phyloP scores from a whole-genome alignment of 2,113 vertebrate species.

The Gyps fulvus region DNA sequence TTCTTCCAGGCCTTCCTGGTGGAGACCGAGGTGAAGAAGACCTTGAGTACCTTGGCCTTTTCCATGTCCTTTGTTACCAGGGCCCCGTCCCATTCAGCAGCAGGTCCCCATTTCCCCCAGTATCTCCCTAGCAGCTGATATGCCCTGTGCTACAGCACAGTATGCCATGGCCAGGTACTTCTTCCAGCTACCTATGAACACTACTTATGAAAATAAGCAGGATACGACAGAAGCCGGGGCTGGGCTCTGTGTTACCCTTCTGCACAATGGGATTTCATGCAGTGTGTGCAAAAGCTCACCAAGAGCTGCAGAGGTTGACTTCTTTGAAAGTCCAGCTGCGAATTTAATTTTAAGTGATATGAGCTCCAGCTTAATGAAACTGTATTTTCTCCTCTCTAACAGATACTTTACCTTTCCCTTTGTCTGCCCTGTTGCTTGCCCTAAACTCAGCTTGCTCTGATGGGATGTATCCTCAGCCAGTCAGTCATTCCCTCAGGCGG shows the following conservation, averaged over 20 bases:
- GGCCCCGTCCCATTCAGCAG: background rate
- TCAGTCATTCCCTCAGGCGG: slow-evolving; percentile 36
- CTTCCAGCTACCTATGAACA: background rate
- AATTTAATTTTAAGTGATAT: slow-evolving; percentile 18
- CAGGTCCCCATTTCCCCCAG: background rate
- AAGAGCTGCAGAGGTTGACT: background rate
- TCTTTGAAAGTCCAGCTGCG: slow-evolving; percentile 3
- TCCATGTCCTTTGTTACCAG: background rate
- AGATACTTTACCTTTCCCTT: slow-evolving; percentile 1
- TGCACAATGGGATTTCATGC: background rate
- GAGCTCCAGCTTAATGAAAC: background rate
- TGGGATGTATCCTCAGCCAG: background rate
- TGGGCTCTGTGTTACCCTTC: background rate
- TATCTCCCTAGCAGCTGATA: background rate
- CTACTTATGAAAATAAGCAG: background rate
- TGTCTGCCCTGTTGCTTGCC: slow-evolving; percentile 1
- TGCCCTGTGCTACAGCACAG: background rate
- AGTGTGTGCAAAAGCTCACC: background rate
- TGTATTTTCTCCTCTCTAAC: background rate
- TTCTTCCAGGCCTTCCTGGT: background rate
- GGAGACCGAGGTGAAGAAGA: background rate
- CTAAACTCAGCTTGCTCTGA: background rate
- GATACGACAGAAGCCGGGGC: background rate
- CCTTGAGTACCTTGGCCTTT: background rate
- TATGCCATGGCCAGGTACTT: fast-evolving